Base-by-base conservation (phyloP, 2,797 vertebrate species). In the Ispidina lecontei region DNA sequence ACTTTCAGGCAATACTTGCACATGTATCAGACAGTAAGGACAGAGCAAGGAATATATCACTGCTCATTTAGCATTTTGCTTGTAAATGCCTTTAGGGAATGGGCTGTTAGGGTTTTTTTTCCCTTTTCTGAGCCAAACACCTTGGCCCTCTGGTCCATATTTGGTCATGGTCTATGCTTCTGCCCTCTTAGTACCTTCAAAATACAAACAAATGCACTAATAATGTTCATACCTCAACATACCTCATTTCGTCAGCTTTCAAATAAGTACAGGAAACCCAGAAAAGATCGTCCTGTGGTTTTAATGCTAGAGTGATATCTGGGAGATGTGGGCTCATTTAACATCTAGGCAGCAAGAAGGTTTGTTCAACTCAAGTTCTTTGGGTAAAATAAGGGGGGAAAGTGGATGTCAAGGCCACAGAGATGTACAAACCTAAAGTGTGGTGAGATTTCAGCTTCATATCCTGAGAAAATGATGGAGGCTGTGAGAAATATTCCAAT, bases 231-330 rank as follows among this genome's bases (percentile, higher is more conserved):
- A 92, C 90, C 76, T 91, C 76, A 59, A 31, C 76, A 52, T 55
- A 86, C 75, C 63, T 93, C 84, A 69, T 86, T 95, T 94, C 86
- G 80, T 88, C 67, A 52, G 83, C 86, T 74, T 80, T 77, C 83
- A 91, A 86, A 70, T 7, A 21, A 91, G 62, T 52, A 49, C 83
- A 85, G 72, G 70, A 85, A 81, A 70, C 7, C 1, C 51, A 73
- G 43, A 59, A 69, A 81, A 86, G 83, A 78, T 72, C 63, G 31
- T 55, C 76, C 76, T 78, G 80, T 47, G 73, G 76, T 87, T 92
- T 91, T 51, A 59, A 4, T 39, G 16, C 41, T 23, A 22, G 43
- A 41, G 22, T 26, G 49, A 9, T 83, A 46, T 58, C 51, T 73
- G 79, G 91, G 82, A 94, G 62, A 25, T 65, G 39, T 19, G 56